phyloP scores from a whole-genome alignment of 2,113 vertebrate genomes.

The Brevimyrus niger region DNA sequence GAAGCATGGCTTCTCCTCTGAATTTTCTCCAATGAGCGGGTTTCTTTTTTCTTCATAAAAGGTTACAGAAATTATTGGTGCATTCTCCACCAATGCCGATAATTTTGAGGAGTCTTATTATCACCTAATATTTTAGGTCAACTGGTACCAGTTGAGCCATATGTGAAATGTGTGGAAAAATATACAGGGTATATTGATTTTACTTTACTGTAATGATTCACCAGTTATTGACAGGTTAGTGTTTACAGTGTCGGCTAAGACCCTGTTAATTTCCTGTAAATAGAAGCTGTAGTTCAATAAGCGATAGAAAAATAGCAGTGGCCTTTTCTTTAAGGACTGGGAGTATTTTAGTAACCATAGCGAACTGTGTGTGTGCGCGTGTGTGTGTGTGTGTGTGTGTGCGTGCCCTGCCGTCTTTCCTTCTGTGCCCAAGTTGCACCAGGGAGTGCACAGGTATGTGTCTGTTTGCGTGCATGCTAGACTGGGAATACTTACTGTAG shows the following conservation, averaged over 20 bases:
- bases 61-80: neutral
- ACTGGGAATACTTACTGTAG: neutral
- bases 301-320: neutral
- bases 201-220: neutral
- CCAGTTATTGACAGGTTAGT: neutral
- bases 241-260: neutral
- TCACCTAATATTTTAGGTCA: neutral
- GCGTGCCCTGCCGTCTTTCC: neutral
- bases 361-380: neutral
- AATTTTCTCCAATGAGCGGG: neutral
- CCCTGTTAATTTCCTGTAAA: neutral
- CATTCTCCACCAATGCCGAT: neutral
- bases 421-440: neutral
- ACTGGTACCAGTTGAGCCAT: neutral
- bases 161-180: neutral
- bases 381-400: neutral
- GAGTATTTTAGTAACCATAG: neutral
- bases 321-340: neutral
- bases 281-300: neutral
- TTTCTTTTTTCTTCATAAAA: neutral
- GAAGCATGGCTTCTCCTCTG: neutral
- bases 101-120: neutral
- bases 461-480: neutral
- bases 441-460: neutral
- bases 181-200: neutral